These are phyloP conservation scores for Melanerpes aurifrons DNA, from an alignment of 2,113 vertebrate genomes.

Conservation along the genomic window DNA sequence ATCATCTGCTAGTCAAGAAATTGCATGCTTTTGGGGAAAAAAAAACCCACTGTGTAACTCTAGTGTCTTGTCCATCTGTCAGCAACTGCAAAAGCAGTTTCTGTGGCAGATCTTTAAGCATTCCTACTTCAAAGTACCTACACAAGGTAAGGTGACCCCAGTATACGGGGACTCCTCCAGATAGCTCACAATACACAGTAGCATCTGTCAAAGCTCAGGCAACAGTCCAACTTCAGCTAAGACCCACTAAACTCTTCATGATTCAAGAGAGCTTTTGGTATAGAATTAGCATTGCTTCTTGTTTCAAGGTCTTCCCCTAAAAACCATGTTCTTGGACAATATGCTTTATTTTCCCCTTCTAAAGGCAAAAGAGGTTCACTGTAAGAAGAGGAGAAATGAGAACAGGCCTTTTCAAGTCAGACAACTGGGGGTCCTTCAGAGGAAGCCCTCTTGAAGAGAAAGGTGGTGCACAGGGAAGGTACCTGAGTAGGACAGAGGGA, in stretches of 20 bases:
- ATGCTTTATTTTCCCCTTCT: neutral
- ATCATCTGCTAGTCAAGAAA: neutral
- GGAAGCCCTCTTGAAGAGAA: neutral
- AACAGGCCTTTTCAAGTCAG: neutral
- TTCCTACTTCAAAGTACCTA: neutral
- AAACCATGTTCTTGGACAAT: neutral
- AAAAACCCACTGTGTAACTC: neutral
- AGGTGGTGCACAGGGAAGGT: neutral
- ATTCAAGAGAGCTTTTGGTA: neutral
- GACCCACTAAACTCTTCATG: neutral
- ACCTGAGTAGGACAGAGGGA: neutral
- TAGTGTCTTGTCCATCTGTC: neutral
- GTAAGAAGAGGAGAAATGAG: neutral
- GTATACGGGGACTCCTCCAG: neutral
- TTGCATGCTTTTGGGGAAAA: neutral
- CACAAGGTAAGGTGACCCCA: neutral
- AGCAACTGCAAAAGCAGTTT: neutral
- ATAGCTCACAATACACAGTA: neutral
- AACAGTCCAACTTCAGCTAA: neutral
- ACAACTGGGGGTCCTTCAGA: neutral
- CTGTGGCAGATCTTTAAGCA: neutral
- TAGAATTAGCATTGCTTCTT: neutral
- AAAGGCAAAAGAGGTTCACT: neutral
- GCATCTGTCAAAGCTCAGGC: neutral
- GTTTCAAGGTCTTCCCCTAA: neutral